phyloP scores from a whole-genome alignment of 1,140 invertebrate genomes.

The Scylla paramamosain region DNA sequence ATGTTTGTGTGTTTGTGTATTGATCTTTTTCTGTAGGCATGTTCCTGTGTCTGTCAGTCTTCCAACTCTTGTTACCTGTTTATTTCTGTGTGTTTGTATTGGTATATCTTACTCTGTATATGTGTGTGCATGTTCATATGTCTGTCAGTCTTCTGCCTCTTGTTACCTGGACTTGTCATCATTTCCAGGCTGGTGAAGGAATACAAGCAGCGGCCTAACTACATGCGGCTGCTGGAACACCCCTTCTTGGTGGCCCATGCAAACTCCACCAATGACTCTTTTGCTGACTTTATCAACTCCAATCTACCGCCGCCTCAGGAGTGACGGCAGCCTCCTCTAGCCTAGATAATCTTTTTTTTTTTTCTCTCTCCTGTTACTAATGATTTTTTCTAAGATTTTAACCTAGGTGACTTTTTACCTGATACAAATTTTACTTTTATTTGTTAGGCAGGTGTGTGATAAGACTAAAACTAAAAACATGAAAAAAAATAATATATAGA shows the following conservation, averaged over 20 bases:
- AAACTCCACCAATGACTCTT: slow-evolving; percentile 60
- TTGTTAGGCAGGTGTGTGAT: slow-evolving; percentile 48
- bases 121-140: no score
- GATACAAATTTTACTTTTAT: slow-evolving; percentile 52
- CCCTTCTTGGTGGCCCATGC: slow-evolving; percentile 68
- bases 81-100: no score
- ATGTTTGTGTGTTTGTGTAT: no score
- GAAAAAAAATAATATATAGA: not conserved
- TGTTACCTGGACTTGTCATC: not conserved
- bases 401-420: slow-evolving; percentile 54
- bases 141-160: no score
- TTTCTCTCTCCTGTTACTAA: slow-evolving; percentile 62
- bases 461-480: no score
- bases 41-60: no score
- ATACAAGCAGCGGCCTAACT: slow-evolving; percentile 66
- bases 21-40: no score
- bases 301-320: slow-evolving; percentile 66
- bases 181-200: slow-evolving; percentile 64
- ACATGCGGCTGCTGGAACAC: slow-evolving; percentile 67
- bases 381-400: slow-evolving; percentile 52
- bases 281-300: slow-evolving; percentile 67
- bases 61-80: no score
- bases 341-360: slow-evolving; percentile 56
- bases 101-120: no score
- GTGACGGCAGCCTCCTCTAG: slow-evolving; percentile 68